Conservation (phyloP, 2,797 vertebrate species). For the Spheniscus humboldti region DNA sequence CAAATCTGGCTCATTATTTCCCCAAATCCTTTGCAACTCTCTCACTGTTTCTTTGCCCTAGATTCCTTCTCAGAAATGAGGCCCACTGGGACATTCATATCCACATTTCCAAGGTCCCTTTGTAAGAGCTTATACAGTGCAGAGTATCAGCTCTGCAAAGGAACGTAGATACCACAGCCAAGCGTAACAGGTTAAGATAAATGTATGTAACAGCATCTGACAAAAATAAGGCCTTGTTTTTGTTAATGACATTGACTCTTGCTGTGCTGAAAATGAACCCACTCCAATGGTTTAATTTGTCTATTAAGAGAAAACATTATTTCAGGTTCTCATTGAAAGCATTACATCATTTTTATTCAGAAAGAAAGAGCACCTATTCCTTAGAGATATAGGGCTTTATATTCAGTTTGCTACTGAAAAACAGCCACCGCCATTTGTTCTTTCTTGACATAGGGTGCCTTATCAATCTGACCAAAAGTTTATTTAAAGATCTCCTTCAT, state of each 20-base stretch:
- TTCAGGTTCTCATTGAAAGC: neutral
- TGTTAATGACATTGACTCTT: neutral
- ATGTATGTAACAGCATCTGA: neutral
- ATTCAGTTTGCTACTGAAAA: neutral
- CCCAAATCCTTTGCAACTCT: neutral
- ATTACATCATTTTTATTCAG: neutral
- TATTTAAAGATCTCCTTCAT: neutral
- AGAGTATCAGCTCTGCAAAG: neutral
- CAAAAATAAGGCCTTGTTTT: neutral
- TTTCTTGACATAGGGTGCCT: neutral
- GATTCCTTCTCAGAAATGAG: neutral
- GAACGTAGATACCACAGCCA: neutral
- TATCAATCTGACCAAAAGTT: neutral
- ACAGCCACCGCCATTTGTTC: neutral
- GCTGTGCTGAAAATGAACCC: neutral
- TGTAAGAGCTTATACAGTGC: neutral
- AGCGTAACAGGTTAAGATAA: neutral
- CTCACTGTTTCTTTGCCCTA: neutral
- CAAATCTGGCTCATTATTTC: neutral
- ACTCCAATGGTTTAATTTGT: neutral
- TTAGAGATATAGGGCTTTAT: neutral
- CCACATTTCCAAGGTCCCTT: neutral
- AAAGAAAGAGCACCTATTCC: neutral
- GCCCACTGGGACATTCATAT: neutral
- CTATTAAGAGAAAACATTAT: neutral